Evolutionary conservation across 2,888 invertebrate species (phyloP).

Genomic region (Cecidostiba fungosa): DNA sequence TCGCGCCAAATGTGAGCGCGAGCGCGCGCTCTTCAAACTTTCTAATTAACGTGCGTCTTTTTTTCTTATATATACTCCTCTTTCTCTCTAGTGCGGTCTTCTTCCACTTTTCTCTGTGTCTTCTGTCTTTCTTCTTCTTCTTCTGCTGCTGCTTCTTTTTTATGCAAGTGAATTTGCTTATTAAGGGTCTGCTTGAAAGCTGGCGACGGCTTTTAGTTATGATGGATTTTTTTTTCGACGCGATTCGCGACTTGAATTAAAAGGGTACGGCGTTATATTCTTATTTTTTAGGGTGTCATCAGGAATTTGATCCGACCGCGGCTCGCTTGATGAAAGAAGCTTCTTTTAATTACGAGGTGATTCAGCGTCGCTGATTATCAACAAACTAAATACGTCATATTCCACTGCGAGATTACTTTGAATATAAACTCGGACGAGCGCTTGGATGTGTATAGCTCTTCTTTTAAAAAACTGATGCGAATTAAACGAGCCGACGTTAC

Average conservation of each 20-base stretch:
- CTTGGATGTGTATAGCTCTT: too few species aligned
- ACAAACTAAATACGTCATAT: not conserved
- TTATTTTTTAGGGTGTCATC: not conserved
- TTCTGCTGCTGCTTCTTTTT: not conserved
- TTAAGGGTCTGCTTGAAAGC: slow-evolving; percentile 8
- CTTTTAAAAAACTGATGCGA: too few species aligned
- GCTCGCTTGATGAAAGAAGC: not conserved
- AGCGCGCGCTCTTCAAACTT: slow-evolving; percentile 45
- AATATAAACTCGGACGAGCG: too few species aligned
- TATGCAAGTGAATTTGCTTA: slow-evolving; percentile 38
- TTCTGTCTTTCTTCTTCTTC: not conserved
- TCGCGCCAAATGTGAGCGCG: slow-evolving; percentile 26
- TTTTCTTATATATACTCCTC: slow-evolving; percentile 17
- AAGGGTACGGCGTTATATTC: not conserved
- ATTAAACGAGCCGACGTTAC: too few species aligned
- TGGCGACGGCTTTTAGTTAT: slow-evolving; percentile 28
- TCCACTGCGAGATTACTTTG: too few species aligned
- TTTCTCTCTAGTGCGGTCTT: not conserved
- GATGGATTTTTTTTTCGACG: slow-evolving; percentile 35
- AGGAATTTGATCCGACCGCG: not conserved
- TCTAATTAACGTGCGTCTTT: slow-evolving; percentile 57
- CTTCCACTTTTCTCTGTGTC: not conserved
- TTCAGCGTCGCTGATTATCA: not conserved
- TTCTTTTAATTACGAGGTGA: not conserved
- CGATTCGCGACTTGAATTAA: not conserved